Evolutionary conservation across 2,113 vertebrate species (phyloP), one percentile per base, ranked within the genome.

Genomic region (Ceyx melanurus): DNA sequence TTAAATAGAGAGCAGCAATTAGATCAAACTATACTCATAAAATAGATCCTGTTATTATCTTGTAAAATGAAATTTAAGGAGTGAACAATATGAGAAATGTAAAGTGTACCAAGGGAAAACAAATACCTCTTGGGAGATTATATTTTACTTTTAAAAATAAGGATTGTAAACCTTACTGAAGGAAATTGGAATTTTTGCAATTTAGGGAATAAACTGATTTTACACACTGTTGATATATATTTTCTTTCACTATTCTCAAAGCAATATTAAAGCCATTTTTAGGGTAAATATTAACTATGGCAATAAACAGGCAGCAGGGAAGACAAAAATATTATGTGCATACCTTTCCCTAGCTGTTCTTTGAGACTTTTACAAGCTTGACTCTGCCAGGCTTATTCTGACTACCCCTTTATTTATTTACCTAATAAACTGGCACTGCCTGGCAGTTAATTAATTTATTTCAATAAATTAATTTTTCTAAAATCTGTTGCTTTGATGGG

Each of bases 61-160:
- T 70, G 62, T 76, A 84, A 86, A 89, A 84, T 79, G 3, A 72
- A 92, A 87, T 74, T 31, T 86, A 84, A 82, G 75, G 78, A 79
- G 5, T 79, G 74, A 94, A 82, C 35, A 65, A 75, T 57, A 90
- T 23, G 65, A 5, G 10, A 87, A 90, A 58, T 12, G 31, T 77
- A 23, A 54, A 78, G 15, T 33, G 7, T 19, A 72, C 15, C 15
- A 62, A 86, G 84, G 14, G 48, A 61, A 58, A 84, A 73, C 4
- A 13, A 62, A 70, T 31, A 25, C 66, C 6, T 25, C 25, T 37
- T 31, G 7, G n/a, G 42, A 77, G 21, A 74, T 68, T 46, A 74
- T 40, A 75, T 53, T 86, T 88, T 57, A 31, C 72, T 48, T 65
- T 72, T 61, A 68, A 81, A 82, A 86, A 46, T 53, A 76, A 89